Evolutionary conservation across 2,888 invertebrate species (phyloP).

Genomic region (Caenorhabditis virilis): DNA sequence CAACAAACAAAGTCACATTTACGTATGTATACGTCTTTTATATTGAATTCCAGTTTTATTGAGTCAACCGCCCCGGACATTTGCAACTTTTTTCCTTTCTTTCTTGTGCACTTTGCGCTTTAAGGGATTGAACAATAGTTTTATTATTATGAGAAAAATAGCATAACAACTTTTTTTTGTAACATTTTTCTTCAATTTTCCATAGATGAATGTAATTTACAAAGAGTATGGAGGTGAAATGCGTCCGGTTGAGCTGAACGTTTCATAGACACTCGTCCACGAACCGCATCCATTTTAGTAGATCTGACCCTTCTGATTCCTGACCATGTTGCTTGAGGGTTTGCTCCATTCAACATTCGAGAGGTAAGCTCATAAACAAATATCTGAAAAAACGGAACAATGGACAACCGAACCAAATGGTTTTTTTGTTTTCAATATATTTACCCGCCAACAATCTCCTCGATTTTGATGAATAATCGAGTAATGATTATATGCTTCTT

Average conservation of each 20-base stretch:
- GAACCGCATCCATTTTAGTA: slow-evolving; percentile 34
- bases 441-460: slow-evolving; percentile 37
- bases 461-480: slow-evolving; percentile 30
- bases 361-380: slow-evolving; percentile 55
- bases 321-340: slow-evolving; percentile 56
- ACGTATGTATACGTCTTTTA: slow-evolving; percentile 21
- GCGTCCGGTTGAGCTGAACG: slow-evolving; percentile 43
- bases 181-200: no score
- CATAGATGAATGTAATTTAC: slow-evolving; percentile 42
- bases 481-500: slow-evolving; percentile 55
- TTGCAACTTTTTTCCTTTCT: slow-evolving; percentile 32
- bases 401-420: not conserved
- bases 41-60: slow-evolving; percentile 31
- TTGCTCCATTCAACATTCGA: slow-evolving; percentile 59
- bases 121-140: no score
- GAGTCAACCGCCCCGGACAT: no score
- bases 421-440: not conserved
- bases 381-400: slow-evolving; percentile 35
- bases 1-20: no score
- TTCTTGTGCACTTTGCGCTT: no score
- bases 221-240: slow-evolving; percentile 48
- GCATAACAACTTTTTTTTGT: no score
- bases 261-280: slow-evolving; percentile 37
- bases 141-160: no score
- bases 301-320: slow-evolving; percentile 35